A percentile compares a stretch with the other conserved stretches of the same genome.
phyloP scores from a whole-genome alignment of 2,888 invertebrate genomes.

The Dasypolia templi region DNA sequence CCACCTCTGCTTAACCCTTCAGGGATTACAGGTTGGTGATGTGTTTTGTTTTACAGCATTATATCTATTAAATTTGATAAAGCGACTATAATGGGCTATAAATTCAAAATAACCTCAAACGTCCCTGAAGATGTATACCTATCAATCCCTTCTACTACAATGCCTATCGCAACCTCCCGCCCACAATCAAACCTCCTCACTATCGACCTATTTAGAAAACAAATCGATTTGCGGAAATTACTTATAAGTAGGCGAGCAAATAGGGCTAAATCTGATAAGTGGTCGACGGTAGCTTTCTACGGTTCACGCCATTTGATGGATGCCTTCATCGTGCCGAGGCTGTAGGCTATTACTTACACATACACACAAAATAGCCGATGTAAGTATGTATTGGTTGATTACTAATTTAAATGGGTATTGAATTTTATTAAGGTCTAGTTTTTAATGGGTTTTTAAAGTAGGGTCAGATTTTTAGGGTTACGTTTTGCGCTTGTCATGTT shows the following conservation, averaged over 20 bases:
- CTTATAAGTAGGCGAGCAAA: conserved; percentile 86
- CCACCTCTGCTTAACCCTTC: too few relatives aligned
- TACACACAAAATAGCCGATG: conserved; percentile 11
- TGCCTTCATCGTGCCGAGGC: conserved; percentile 82
- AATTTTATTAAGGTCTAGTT: conserved; percentile 12
- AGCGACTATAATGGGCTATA: background rate
- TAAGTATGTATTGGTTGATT: conserved; percentile 44
- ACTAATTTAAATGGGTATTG: conserved; percentile 57
- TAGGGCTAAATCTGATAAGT: conserved; percentile 87
- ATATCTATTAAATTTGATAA: too few relatives aligned
- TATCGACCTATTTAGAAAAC: conserved; percentile 70
- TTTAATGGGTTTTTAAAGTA: background rate
- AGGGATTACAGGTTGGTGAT: too few relatives aligned
- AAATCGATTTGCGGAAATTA: conserved; percentile 87
- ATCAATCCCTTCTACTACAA: conserved; percentile 5
- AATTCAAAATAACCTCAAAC: conserved; percentile 4
- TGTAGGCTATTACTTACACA: conserved; percentile 45
- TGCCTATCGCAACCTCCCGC: conserved; percentile 23
- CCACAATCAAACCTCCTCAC: conserved; percentile 56
- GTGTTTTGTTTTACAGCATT: too few relatives aligned
- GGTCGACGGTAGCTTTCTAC: conserved; percentile 79
- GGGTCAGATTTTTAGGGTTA: background rate
- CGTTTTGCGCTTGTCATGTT: background rate
- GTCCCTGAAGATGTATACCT: conserved; percentile 21
- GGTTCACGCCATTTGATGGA: conserved; percentile 88